Evolutionary conservation across 2,888 invertebrate species (phyloP), one percentile per base, ranked within the genome.

Genomic region (Tachina fera): DNA sequence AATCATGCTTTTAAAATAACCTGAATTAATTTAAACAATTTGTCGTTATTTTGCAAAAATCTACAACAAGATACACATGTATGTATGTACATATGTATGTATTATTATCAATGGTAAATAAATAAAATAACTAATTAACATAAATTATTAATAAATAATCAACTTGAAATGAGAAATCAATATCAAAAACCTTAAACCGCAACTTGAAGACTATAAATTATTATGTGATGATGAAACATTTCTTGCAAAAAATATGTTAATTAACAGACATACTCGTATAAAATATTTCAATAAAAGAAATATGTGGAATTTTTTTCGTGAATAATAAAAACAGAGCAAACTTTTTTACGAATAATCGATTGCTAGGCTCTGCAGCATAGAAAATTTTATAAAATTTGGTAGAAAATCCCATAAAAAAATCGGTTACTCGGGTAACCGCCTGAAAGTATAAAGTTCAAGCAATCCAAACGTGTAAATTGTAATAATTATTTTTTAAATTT

Each of bases 91-190:
- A n/a, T n/a, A n/a, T n/a, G n/a, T n/a, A n/a, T n/a, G n/a, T n/a
- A 65, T 49, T 22, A 65, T 49, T 22, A 65, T 56, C 47, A 72
- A 71, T 76, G 47, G 61, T 53, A 75, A 78, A 70, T 51, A 80
- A 79, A 80, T 76, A 76, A 76, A 65, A 75, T 39, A 11, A 22
- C 56, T 45, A 80, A 85, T 85, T 85, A 85, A 16, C 85, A 74
- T 82, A 82, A 82, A 68, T 78, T 74, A 45, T 82, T 58, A 85
- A 85, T 85, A 85, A 85, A 85, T 82, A 82, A 78, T 53, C 47
- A 22, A 67, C 39, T 41, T 65, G 56, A 65, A 72, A 65, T 53
- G 41, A 63, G 75, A 85, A 77, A 81, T 70, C 70, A 71, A 75
- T 60, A 82, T 63, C 61, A 68, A 67, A 84, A 77, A 77, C 76